phyloP scores from a whole-genome alignment of 2,797 vertebrate genomes.

The Halcyon smyrnensis region DNA sequence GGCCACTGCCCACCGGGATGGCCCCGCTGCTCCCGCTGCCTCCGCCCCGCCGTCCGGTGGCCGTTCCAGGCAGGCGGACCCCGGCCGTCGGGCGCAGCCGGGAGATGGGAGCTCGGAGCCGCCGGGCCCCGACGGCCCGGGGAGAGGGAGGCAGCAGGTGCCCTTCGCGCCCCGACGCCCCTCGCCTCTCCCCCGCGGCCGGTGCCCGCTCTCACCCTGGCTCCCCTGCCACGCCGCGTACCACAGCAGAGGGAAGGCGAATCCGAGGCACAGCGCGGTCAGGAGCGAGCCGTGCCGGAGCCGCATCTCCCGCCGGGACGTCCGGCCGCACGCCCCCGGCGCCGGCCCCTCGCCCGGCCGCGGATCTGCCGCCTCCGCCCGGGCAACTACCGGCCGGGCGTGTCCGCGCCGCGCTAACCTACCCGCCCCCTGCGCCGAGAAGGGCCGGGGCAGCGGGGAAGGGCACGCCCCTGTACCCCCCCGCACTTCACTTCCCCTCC shows the following conservation, averaged over 20 bases:
- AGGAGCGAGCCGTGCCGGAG: conserved; percentile 11
- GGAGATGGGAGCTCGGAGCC: not conserved
- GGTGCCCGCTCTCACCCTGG: conserved; percentile 25
- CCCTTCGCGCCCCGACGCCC: not conserved
- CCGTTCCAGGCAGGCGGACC: not conserved
- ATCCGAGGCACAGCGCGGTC: conserved; percentile 35
- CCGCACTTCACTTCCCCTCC: not conserved
- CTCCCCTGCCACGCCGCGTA: not conserved
- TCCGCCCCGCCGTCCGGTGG: not conserved
- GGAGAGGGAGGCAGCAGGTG: not conserved
- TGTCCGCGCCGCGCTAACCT: not conserved
- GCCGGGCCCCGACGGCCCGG: not conserved
- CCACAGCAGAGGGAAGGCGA: conserved; percentile 37
- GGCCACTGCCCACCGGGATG: not conserved
- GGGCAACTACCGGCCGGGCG: not conserved
- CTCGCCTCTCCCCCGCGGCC: not conserved
- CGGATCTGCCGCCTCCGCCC: not conserved
- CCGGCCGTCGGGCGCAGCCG: not conserved
- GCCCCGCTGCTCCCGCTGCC: not conserved
- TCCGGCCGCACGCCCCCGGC: not conserved
- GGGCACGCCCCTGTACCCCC: not conserved
- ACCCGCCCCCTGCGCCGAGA: not conserved
- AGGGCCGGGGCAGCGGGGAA: not conserved
- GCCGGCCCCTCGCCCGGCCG: not conserved
- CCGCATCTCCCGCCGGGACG: conserved; percentile 59